phyloP scores from a whole-genome alignment of 2,113 vertebrate species.

The Oryzias melastigma region DNA sequence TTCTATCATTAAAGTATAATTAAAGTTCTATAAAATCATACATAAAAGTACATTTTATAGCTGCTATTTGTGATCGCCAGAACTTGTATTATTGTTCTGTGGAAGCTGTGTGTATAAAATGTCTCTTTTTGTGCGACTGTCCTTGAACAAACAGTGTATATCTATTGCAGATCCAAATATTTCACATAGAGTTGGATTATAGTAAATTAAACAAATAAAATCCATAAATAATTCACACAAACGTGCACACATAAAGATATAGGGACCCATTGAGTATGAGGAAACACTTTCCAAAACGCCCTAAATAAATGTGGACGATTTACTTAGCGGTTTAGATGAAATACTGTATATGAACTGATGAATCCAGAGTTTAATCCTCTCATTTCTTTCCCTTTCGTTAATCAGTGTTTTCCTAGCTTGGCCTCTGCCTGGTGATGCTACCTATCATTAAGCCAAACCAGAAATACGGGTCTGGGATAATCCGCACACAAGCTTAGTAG shows the following conservation, averaged over 20 bases:
- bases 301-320: not conserved
- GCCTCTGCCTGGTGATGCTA: slow-evolving; percentile 51
- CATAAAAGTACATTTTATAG: not conserved
- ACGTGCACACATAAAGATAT: too few relatives aligned
- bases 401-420: slow-evolving; percentile 38
- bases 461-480: slow-evolving; percentile 69
- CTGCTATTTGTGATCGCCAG: not conserved
- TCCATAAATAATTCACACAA: too few relatives aligned
- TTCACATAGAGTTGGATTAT: too few relatives aligned
- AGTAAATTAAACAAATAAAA: too few relatives aligned
- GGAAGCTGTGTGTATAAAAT: too few relatives aligned
- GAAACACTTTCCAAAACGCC: not conserved
- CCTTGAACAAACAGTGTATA: too few relatives aligned
- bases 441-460: slow-evolving; percentile 64
- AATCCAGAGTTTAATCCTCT: slow-evolving; percentile 34
- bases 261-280: too few relatives aligned
- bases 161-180: too few relatives aligned
- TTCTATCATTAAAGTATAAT: slow-evolving; percentile 15
- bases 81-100: too few relatives aligned
- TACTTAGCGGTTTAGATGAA: slow-evolving; percentile 5
- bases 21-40: slow-evolving; percentile 25
- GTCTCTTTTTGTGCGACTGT: too few relatives aligned
- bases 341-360: slow-evolving; percentile 15
- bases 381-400: slow-evolving; percentile 36
- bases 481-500: slow-evolving; percentile 36